Evolutionary conservation across 2,113 vertebrate genomes (phyloP), one percentile per base, ranked within the genome.

Genomic region (Gadus macrocephalus): DNA sequence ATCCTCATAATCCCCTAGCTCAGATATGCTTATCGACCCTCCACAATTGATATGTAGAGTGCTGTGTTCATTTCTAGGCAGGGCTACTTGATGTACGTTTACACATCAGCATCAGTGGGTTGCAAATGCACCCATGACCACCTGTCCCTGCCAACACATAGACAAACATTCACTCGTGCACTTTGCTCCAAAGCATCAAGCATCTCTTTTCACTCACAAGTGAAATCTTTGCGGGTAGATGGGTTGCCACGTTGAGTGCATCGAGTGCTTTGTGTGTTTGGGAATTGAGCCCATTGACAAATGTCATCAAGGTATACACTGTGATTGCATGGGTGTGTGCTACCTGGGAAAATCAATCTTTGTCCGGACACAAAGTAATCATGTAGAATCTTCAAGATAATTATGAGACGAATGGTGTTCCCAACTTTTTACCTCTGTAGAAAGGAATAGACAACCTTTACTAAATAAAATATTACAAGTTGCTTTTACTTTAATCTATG

Each of bases 21-120:
- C 62, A 73, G 79, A 89, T 84, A 85, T 87, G 73, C 82, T 83
- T 90, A 89, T 88, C 82, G 88, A 89, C 77, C 85, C 81, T n/a
- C 81, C 81, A 83, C 72, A 70, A 72, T 78, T 85, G 84, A 80
- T 84, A 77, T 70, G 81, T 81, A 82, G 75, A 76, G 27, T 62
- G 60, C 19, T 59, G 56, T 59, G 56, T 59, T 17, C 6, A 17
- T 59, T 49, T 9, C 42, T 5, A 19, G 3, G 66, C 15, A 15
- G 8, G 62, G 72, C 66, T 68, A 42, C 7, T 14, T 6, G 42
- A 49, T 9, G 42, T 49, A 49, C 42, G 15, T 75, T 82, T 79
- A 73, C 81, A 67, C 81, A 61, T 53, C 70, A 60, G 27, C 72
- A 73, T 72, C 68, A 78, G 71, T 69, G 69, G 65, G 60, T 42